These are phyloP conservation scores for Rhagophthalmus giganteus DNA, from an alignment of 2,888 invertebrate species.

Conservation along the genomic window DNA sequence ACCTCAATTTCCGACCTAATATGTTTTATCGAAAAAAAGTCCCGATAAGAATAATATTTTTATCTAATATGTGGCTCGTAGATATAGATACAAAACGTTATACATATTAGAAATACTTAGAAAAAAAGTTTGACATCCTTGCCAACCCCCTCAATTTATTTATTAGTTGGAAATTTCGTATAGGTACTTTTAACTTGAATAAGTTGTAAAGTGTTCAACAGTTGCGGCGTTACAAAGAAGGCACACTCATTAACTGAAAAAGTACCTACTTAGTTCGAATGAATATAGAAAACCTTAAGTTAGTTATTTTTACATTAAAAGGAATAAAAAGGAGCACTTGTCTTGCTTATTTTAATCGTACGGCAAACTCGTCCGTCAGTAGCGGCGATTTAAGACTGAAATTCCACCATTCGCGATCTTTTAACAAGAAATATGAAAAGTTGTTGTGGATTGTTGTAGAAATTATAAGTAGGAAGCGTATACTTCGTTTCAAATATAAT, in stretches of 20 bases:
- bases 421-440: conserved; percentile 34
- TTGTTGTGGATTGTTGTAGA: conserved; percentile 19
- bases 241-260: conserved; percentile 10
- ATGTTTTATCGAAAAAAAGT: background rate
- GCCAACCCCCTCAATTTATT: no score
- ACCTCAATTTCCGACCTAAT: conserved; percentile 15
- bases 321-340: conserved; percentile 21
- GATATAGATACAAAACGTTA: no score
- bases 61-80: no score
- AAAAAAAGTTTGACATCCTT: no score
- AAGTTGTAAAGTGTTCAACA: no score
- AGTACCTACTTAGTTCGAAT: conserved; percentile 23
- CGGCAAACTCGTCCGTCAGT: conserved; percentile 10
- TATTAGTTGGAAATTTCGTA: no score
- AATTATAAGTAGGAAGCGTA: conserved; percentile 15
- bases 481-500: conserved; percentile 10
- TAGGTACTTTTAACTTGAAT: no score
- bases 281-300: conserved; percentile 26
- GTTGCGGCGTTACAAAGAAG: conserved; percentile 11
- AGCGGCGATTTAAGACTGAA: background rate
- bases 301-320: conserved; percentile 29
- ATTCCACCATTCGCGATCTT: conserved; percentile 9
- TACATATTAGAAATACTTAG: no score
- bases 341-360: conserved; percentile 12
- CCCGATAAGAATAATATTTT: no score